Evolutionary conservation across 2,888 invertebrate species (phyloP), one percentile per base, ranked within the genome.

Genomic region (Eulithis prunata): DNA sequence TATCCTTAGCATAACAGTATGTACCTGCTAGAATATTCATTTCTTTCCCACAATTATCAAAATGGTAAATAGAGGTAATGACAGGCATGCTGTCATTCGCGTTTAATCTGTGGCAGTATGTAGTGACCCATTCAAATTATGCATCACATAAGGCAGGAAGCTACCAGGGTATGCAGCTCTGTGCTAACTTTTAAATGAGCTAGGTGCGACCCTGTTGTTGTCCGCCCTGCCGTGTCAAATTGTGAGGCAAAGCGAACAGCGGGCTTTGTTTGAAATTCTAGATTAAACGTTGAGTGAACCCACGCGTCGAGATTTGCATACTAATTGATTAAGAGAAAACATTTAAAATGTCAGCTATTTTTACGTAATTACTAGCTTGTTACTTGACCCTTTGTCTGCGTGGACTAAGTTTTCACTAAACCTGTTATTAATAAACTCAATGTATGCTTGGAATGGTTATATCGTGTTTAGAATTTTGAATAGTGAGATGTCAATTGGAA

Each of bases 191-290:
- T 53, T 62, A 59, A 38, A 46, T 32, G 41, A 49, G 28, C 51
- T 21, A 38, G 21, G 38, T 53, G 13, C 45, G 53, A 46, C 38
- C 51, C 69, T 73, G 78, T 80, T 78, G 71, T 71, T 61, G 66
- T 71, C 59, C 72, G 67, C 73, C 75, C 66, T 70, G 59, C 62
- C 74, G 74, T 74, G 57, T 61, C 73, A 75, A 78, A 81, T 78
- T 72, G 71, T 66, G 54, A 59, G 63, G 72, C 69, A 72, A 74
- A 77, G 72, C 66, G 71, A 70, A 47, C 52, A 63, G 60, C 71
- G 64, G 70, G 61, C 71, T 73, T 75, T 73, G 69, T 70, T 68
- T 69, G 53, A 57, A 64, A 68, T 61, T 61, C 62, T 54, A 38
- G 53, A 52, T 52, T 52, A 67, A 67, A 57, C 47, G 32, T 36